phyloP scores from a whole-genome alignment of 2,888 invertebrate genomes.

The Schizaphis graminum region DNA sequence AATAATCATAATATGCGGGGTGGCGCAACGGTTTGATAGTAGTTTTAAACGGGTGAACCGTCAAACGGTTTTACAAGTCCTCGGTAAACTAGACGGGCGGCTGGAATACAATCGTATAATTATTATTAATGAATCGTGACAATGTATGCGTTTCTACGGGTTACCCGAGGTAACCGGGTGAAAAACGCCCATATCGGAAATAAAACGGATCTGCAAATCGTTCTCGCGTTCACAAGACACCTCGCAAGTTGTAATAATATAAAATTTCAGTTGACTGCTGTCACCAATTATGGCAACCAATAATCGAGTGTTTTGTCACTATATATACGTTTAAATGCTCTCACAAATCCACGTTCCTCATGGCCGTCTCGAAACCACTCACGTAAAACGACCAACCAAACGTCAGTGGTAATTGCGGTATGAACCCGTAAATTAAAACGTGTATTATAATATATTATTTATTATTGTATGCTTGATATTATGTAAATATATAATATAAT shows the following conservation, averaged over 20 bases:
- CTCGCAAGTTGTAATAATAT: background rate
- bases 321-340: background rate
- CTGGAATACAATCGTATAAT: background rate
- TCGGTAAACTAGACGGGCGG: background rate
- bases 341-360: background rate
- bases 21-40: background rate
- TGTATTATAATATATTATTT: background rate
- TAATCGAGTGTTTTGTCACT: background rate
- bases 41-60: background rate
- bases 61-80: background rate
- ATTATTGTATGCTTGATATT: background rate
- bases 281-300: background rate
- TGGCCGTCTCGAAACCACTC: background rate
- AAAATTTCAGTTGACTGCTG: background rate
- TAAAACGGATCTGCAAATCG: background rate
- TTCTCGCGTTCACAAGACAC: background rate
- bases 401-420: background rate
- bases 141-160: background rate
- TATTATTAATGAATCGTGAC: background rate
- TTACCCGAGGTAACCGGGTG: background rate
- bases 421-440: background rate
- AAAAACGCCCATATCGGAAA: background rate
- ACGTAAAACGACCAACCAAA: background rate
- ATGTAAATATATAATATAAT: background rate
- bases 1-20: background rate